Conservation (phyloP, 2,797 vertebrate genomes). For the Varecia variegata region DNA sequence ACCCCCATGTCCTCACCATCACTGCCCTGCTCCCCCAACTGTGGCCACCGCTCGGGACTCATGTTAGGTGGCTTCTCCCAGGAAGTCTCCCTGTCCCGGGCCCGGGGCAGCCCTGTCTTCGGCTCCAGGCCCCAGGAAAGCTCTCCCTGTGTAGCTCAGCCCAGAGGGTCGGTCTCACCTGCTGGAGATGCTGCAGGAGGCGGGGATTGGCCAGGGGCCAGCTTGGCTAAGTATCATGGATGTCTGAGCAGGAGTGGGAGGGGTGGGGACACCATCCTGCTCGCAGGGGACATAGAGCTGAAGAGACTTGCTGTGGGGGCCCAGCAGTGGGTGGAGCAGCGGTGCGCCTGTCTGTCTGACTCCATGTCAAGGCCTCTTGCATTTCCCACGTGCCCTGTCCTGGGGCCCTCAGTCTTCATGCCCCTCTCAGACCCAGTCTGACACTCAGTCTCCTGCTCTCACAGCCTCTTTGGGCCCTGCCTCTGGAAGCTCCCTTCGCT, state of each 20-base stretch:
- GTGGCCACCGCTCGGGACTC: neutral
- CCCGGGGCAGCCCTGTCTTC: too few relatives aligned
- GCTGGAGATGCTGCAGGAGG: fast-evolving
- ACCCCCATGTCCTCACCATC: fast-evolving
- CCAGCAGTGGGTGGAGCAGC: too few relatives aligned
- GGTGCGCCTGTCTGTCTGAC: neutral
- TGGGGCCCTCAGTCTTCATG: neutral
- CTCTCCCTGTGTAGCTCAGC: neutral
- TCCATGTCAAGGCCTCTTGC: too few relatives aligned
- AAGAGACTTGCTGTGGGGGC: neutral
- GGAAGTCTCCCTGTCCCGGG: fast-evolving
- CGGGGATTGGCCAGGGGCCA: too few relatives aligned
- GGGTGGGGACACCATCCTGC: neutral
- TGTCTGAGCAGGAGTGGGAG: neutral
- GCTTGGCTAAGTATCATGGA: neutral
- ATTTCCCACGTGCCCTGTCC: fast-evolving
- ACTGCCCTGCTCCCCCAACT: neutral
- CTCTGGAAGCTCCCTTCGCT: neutral
- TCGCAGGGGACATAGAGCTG: neutral
- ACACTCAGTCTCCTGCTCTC: slow-evolving; percentile 18
- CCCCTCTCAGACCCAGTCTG: neutral
- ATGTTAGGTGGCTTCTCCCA: neutral
- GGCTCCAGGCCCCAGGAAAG: neutral
- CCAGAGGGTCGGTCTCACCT: neutral
- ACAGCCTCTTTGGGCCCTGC: neutral